These are phyloP conservation scores for Drepanosiphum platanoidis DNA, from an alignment of 2,888 invertebrate species.

Conservation along the genomic window DNA sequence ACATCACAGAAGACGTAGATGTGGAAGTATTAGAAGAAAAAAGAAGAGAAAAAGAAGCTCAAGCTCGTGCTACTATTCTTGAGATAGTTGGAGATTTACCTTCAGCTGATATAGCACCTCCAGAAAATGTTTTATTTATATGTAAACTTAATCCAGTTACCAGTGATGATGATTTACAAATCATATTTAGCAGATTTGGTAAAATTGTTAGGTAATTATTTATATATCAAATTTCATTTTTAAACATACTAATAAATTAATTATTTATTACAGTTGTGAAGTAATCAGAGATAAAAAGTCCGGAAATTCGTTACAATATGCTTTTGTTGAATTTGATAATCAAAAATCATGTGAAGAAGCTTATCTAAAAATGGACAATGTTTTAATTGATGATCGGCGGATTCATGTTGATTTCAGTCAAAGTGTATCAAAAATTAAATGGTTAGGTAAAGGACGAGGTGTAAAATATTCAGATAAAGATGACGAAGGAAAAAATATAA, in stretches of 20 bases:
- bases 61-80: slow-evolving; percentile 94
- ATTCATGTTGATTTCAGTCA: slow-evolving; percentile 99
- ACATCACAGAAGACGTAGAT: slow-evolving; percentile 85
- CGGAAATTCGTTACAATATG: slow-evolving; percentile 96
- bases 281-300: slow-evolving; percentile 93
- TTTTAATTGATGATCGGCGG: slow-evolving; percentile 95
- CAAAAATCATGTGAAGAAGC: slow-evolving; percentile 95
- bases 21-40: slow-evolving; percentile 86
- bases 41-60: slow-evolving; percentile 90
- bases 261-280: slow-evolving; percentile 77
- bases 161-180: slow-evolving; percentile 94
- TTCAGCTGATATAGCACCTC: slow-evolving; percentile 96
- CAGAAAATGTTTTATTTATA: slow-evolving; percentile 98
- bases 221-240: background rate
- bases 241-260: background rate
- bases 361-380: slow-evolving; percentile 99
- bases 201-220: slow-evolving; percentile 77
- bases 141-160: slow-evolving; percentile 99
- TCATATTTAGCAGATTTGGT: slow-evolving; percentile 97
- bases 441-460: slow-evolving; percentile 88
- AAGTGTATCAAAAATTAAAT: slow-evolving; percentile 93
- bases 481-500: slow-evolving; percentile 60
- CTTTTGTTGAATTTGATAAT: slow-evolving; percentile 96
- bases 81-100: slow-evolving; percentile 99
- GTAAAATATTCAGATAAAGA: slow-evolving; percentile 71